A percentile compares a stretch with the other conserved stretches of the same genome.
Conservation (phyloP, 2,888 invertebrate species). For the Cheilosia scutellata region DNA sequence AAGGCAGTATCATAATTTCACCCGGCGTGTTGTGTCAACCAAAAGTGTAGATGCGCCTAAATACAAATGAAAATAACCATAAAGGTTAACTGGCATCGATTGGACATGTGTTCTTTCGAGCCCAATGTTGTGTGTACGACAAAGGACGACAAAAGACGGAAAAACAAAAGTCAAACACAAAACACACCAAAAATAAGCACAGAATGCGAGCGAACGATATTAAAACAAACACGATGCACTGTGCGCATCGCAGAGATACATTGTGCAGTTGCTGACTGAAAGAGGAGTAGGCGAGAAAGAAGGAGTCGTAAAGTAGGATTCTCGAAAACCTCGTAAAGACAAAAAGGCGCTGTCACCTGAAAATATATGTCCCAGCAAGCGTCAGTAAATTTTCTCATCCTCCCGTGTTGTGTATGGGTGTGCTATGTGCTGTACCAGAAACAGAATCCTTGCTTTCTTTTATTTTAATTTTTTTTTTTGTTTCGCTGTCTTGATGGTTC, state of each 20-base stretch:
- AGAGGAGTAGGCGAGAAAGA: conserved; percentile 37
- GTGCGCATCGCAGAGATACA: not conserved
- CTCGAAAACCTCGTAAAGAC: conserved; percentile 70
- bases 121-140: conserved; percentile 35
- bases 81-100: conserved; percentile 73
- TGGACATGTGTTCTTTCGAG: conserved; percentile 66
- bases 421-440: conserved; percentile 45
- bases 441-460: conserved; percentile 23
- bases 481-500: conserved; percentile 25
- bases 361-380: conserved; percentile 77
- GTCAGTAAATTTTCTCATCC: conserved; percentile 78
- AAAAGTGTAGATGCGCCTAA: conserved; percentile 66
- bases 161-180: conserved; percentile 20
- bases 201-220: conserved; percentile 45
- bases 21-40: conserved; percentile 17
- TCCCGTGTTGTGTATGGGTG: conserved; percentile 41
- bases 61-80: conserved; percentile 72
- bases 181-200: conserved; percentile 45
- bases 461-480: not conserved
- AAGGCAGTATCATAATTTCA: conserved; percentile 49
- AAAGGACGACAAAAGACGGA: conserved; percentile 47
- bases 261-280: not conserved
- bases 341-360: conserved; percentile 78
- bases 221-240: conserved; percentile 21
- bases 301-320: conserved; percentile 70